Evolutionary conservation across 1,140 invertebrate species (phyloP), one percentile per base, ranked within the genome.

Genomic region (Dendroctonus valens): DNA sequence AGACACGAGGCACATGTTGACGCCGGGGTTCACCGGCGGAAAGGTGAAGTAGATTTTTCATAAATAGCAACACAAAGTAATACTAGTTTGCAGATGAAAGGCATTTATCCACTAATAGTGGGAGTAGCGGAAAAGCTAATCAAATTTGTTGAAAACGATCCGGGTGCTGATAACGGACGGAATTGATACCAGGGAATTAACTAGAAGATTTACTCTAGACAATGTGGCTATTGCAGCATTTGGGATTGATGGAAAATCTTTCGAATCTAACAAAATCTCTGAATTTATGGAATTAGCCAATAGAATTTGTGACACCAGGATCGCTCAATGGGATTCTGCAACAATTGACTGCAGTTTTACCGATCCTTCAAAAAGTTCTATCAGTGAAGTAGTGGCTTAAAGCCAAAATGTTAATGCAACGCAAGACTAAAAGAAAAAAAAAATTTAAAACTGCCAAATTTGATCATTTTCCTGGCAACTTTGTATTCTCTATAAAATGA

Each of bases 11-110:
- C 74, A 73, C 6, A 77, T 84, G 44, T 77, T 85, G 46, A 82
- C 83, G 40, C 81, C 84, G 0, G 78, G 81, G 7, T 80, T 86
- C 63, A 84, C 83, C 12, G 78, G 76, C 5, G 75, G 76, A 12
- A 74, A 77, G 14, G 74, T 80, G 69, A 9, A 11, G 9, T 26
- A 26, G 26, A 26, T 26, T 26, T 26, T 26, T 1, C 26, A 26
- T 26, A 26, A 26, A 26, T 26, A 26, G 26, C 26, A 26, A 26
- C 26, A 26, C 26, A 3, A 1, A 26, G 26, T 26, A 26, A 26
- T 3, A 3, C 26, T n/a, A n/a, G 8, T 52, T 65, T 60, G 40
- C 51, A 61, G 70, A 70, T 70, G 54, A 73, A 58, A 37, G 14
- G 41, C 41, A 6, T 65, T 9, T 65, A 46, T 38, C 66, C 70